Evolutionary conservation across 2,113 vertebrate species (phyloP).

Genomic region (Neoarius graeffei): DNA sequence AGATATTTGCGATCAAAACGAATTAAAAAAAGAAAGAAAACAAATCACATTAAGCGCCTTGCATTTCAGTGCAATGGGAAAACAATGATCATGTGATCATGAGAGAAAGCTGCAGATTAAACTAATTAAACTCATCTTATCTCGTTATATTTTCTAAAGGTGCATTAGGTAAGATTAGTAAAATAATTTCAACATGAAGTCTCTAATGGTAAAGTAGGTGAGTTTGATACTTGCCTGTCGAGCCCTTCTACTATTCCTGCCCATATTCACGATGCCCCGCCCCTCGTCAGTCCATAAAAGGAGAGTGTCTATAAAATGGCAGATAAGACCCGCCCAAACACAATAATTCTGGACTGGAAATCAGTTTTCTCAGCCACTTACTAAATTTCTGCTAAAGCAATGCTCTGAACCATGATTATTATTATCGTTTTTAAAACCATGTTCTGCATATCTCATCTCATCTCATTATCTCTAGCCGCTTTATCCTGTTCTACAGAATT

Average conservation of each 20-base stretch:
- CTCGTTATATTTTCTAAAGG: not conserved
- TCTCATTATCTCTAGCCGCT: too few species aligned
- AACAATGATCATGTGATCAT: not conserved
- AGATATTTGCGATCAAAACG: slow-evolving; percentile 8
- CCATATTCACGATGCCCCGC: not conserved
- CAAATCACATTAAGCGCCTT: slow-evolving; percentile 6
- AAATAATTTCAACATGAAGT: not conserved
- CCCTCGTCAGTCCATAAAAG: too few species aligned
- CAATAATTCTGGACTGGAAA: not conserved
- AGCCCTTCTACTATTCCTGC: not conserved
- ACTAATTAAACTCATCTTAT: not conserved
- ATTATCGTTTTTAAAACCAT: not conserved
- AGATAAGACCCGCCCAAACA: not conserved
- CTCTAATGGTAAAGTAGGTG: not conserved
- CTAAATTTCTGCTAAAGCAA: not conserved
- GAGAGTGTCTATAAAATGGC: not conserved
- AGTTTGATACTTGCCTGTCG: not conserved
- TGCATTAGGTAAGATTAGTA: not conserved
- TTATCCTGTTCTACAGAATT: too few species aligned
- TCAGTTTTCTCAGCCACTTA: not conserved
- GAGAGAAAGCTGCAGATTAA: not conserved
- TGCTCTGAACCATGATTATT: not conserved
- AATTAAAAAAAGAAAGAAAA: not conserved
- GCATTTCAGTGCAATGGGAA: not conserved
- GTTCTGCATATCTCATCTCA: too few species aligned